These are phyloP conservation scores for Tonatia bakeri DNA, from an alignment of 2,113 vertebrate genomes.

Conservation along the genomic window DNA sequence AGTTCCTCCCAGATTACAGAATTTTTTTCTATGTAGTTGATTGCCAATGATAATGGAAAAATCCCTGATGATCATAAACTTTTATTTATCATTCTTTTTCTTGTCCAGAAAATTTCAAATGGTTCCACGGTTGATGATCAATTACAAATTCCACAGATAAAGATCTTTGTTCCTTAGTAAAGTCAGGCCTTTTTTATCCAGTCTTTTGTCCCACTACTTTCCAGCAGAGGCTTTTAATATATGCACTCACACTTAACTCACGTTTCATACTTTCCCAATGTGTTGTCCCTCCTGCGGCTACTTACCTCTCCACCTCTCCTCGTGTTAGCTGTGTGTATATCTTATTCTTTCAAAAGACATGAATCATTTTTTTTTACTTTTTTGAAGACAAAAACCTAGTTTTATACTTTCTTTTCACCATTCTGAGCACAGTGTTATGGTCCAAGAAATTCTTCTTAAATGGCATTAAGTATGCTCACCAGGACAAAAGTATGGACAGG, in stretches of 20 bases:
- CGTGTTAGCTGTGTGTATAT: background rate
- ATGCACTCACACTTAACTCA: background rate
- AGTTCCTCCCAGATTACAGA: background rate
- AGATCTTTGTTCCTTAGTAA: background rate
- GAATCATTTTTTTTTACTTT: background rate
- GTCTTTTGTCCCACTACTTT: background rate
- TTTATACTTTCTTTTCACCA: slow-evolving; percentile 38
- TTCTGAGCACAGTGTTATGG: slow-evolving; percentile 6
- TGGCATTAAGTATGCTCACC: background rate
- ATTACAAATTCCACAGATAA: background rate
- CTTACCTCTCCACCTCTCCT: background rate
- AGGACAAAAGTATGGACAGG: background rate
- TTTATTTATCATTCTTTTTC: background rate
- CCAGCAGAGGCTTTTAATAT: background rate
- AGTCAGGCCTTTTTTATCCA: background rate
- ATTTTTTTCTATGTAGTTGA: background rate
- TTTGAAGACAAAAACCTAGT: background rate
- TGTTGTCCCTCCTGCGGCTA: background rate
- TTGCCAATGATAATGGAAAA: background rate
- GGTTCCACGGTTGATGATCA: background rate
- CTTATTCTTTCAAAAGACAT: background rate
- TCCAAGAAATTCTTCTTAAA: background rate
- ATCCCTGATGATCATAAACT: background rate
- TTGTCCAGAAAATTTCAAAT: background rate
- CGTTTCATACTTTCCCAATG: background rate